Base-by-base conservation (phyloP, 1,140 invertebrate species). In the Gyrodactylus salaris region DNA sequence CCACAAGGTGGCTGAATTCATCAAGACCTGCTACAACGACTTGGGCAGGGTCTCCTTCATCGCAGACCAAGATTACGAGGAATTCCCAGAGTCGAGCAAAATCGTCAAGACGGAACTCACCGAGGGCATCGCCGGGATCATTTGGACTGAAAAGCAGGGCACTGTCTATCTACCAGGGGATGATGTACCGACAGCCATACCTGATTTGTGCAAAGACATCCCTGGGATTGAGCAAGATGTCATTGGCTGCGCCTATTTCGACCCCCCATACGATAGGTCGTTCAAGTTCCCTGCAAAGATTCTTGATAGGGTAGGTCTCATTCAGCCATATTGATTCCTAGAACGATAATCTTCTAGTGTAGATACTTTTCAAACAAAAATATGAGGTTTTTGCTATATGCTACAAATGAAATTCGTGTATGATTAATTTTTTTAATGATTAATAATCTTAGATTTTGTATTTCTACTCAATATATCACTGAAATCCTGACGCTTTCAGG, bases 1-100 rank as follows among this genome's bases (percentile, higher is more conserved):
- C 20, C 88, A 90, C 80, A 78, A 79, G 2, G 84, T 85, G 21
- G 88, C 85, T 79, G 81, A 85, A 68, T 85, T 86, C 76, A 77
- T 92, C 68, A 83, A 84, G 74, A 85, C 84, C 27, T 78, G 91
- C 0, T 89, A 88, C 79, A 80, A 74, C 68, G 20, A 27, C 25
- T 73, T 72, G 74, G 72, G 75, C 76, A 72, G 68, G 26, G 20
- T 27, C 1, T 20, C 27, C 68, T 27, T 23, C 16, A 34, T 68
- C 90, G 89, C 26, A 20, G 72, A 73, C 68, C 20, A 54, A 54
- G 34, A 54, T 0, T 89, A 88, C 79, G 80, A 74, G 70, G 20
- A 27, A 54, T 73, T 72, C 74, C 69, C 75, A 76, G 72, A 72
- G 26, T 21, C 25, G 7, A 23, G 26, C 68, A 26, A n/a, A 27